A percentile compares a stretch with the other conserved stretches of the same genome.
These are phyloP conservation scores for Sardina pilchardus DNA, from an alignment of 2,113 vertebrate genomes.

Conservation along the genomic window DNA sequence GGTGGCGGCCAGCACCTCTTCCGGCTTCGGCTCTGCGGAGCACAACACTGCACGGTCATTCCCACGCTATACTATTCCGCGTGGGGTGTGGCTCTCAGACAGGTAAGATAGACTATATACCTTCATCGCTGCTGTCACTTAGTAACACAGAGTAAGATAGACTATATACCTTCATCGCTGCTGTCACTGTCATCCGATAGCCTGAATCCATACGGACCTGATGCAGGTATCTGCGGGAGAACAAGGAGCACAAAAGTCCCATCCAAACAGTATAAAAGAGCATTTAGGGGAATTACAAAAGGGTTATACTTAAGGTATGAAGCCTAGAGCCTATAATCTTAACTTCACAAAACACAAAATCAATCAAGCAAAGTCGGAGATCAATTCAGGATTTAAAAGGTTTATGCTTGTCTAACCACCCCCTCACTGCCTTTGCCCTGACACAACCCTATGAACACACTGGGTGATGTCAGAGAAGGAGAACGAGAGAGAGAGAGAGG, in stretches of 20 bases:
- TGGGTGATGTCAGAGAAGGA: neutral
- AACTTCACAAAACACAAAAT: no score
- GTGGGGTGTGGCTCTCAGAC: neutral
- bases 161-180: slow-evolving; percentile 39
- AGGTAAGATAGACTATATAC: slow-evolving; percentile 15
- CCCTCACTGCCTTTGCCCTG: neutral
- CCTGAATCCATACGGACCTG: neutral
- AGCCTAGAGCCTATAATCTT: neutral
- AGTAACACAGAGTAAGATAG: neutral
- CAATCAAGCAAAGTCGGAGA: neutral
- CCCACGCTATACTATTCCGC: neutral
- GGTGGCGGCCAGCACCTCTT: slow-evolving; percentile 34
- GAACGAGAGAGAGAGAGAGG: neutral
- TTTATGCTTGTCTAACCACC: neutral
- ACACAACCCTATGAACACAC: neutral
- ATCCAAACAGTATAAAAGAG: neutral
- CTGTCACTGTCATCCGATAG: slow-evolving; percentile 29
- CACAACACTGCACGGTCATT: neutral
- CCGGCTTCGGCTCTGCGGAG: slow-evolving; percentile 23
- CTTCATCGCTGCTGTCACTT: slow-evolving; percentile 35
- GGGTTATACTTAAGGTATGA: neutral
- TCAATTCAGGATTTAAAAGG: neutral
- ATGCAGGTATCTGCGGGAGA: neutral
- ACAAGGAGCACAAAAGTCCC: neutral
- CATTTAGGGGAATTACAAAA: neutral